Conservation (phyloP, 2,113 vertebrate species). For the Natator depressus region DNA sequence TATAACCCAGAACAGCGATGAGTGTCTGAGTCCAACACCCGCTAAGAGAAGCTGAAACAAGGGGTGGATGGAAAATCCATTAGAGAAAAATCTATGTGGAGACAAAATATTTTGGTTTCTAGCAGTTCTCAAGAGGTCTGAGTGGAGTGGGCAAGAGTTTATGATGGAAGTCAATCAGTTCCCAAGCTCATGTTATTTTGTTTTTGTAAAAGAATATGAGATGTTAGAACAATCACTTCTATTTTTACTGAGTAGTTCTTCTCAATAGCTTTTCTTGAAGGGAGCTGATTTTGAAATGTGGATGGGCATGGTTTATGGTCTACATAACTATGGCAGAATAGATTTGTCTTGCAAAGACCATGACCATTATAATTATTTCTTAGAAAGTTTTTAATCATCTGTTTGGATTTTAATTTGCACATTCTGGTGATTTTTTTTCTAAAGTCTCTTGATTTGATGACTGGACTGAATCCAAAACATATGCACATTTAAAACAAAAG, state of each 20-base stretch:
- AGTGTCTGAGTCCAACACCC: background rate
- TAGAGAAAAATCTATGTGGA: conserved; percentile 31
- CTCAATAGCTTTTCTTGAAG: conserved; percentile 34
- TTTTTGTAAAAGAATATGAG: conserved; percentile 64
- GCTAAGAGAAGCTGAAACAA: conserved; percentile 38
- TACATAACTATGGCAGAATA: conserved; percentile 34
- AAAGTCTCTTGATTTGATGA: conserved; percentile 33
- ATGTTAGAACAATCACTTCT: conserved; percentile 55
- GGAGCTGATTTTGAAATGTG: conserved; percentile 62
- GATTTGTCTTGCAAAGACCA: conserved; percentile 28
- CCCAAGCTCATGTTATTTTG: conserved; percentile 55
- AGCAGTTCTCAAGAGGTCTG: conserved; percentile 46
- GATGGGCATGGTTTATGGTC: conserved; percentile 31
- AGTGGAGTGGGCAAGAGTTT: conserved; percentile 55
- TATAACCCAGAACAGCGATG: conserved; percentile 61
- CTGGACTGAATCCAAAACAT: conserved; percentile 45
- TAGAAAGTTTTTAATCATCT: conserved; percentile 45
- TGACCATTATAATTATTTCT: conserved; percentile 37
- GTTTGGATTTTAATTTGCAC: conserved; percentile 43
- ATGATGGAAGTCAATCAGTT: conserved; percentile 54
- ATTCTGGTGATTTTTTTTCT: background rate
- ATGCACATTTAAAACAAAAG: conserved; percentile 55
- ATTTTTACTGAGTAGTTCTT: conserved; percentile 52
- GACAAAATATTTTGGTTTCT: conserved; percentile 60
- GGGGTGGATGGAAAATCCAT: conserved; percentile 66